phyloP scores from a whole-genome alignment of 2,888 invertebrate species.

The Gibbula magus region DNA sequence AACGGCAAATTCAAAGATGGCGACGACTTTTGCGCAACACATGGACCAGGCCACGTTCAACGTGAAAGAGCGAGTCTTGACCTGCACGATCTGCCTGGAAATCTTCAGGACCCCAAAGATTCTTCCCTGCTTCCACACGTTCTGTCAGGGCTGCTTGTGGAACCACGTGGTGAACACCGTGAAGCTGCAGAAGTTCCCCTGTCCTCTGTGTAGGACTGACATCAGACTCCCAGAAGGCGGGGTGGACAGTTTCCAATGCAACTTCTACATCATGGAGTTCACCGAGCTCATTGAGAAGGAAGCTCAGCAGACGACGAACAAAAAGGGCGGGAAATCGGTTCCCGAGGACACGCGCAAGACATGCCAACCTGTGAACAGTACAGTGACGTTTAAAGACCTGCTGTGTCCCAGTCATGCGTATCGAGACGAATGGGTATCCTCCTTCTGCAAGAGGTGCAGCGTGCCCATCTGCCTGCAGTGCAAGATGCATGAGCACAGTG shows the following conservation, averaged over 20 bases:
- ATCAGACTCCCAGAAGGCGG: neutral
- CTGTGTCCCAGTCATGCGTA: neutral
- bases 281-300: neutral
- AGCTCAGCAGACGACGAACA: neutral
- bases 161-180: constrained; percentile 27
- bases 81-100: constrained; percentile 42
- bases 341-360: neutral
- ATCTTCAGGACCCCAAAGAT: constrained; percentile 38
- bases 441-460: neutral
- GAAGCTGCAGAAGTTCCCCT: constrained; percentile 4
- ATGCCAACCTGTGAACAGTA: neutral
- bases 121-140: constrained; percentile 40
- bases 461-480: neutral
- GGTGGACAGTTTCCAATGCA: constrained; percentile 10
- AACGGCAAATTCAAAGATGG: neutral
- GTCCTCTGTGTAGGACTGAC: neutral
- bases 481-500: constrained; percentile 8
- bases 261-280: constrained; percentile 16
- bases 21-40: neutral
- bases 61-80: constrained; percentile 26
- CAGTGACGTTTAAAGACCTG: neutral
- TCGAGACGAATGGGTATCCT: neutral
- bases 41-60: neutral
- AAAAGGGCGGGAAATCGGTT: neutral
- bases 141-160: constrained; percentile 38